Conservation (phyloP, 2,888 invertebrate species). For the Leucoptera coffeella region DNA sequence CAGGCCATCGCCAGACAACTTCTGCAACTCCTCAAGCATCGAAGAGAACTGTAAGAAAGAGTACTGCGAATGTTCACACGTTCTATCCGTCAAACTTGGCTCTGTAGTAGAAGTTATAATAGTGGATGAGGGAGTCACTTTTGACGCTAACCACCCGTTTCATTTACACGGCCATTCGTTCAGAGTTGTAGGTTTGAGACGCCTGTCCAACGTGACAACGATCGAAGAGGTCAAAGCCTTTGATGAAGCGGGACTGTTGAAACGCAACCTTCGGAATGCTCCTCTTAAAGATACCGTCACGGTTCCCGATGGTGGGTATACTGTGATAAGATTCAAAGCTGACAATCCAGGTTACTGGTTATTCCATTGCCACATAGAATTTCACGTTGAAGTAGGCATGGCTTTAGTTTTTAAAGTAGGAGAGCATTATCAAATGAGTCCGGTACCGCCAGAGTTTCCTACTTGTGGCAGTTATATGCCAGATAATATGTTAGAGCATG, state of each 20-base stretch:
- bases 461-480: slow-evolving; percentile 54
- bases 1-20: slow-evolving; percentile 40
- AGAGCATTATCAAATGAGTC: slow-evolving; percentile 56
- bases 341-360: slow-evolving; percentile 74
- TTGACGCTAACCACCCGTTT: slow-evolving; percentile 70
- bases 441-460: slow-evolving; percentile 61
- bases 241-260: slow-evolving; percentile 54
- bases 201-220: slow-evolving; percentile 53
- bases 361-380: slow-evolving; percentile 76
- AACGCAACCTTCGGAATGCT: slow-evolving; percentile 55
- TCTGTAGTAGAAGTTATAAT: slow-evolving; percentile 67
- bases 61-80: slow-evolving; percentile 70
- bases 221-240: slow-evolving; percentile 47
- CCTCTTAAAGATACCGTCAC: slow-evolving; percentile 74
- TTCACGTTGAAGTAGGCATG: slow-evolving; percentile 77
- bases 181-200: slow-evolving; percentile 63
- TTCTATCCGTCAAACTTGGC: slow-evolving; percentile 53
- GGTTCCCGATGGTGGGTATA: slow-evolving; percentile 74
- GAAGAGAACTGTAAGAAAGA: slow-evolving; percentile 49
- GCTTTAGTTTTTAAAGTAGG: slow-evolving; percentile 67
- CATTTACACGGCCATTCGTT: slow-evolving; percentile 70
- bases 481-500: too few relatives aligned
- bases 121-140: slow-evolving; percentile 64
- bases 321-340: slow-evolving; percentile 65
- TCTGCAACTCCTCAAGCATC: slow-evolving; percentile 61